A percentile compares a stretch with the other conserved stretches of the same genome.
These are phyloP conservation scores for Noctua comes DNA, from an alignment of 2,888 invertebrate genomes.

Conservation along the genomic window DNA sequence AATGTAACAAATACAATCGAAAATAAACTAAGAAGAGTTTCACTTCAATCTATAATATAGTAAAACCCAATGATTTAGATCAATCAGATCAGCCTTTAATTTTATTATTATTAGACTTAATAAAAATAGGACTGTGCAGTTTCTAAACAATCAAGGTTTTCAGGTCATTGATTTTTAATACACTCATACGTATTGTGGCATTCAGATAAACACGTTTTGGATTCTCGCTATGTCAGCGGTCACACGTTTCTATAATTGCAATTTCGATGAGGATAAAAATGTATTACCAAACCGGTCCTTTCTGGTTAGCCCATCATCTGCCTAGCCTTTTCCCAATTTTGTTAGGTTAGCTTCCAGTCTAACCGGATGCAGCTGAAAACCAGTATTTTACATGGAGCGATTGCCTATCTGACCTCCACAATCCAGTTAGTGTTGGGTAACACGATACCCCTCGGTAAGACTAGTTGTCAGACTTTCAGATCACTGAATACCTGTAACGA, in stretches of 20 bases:
- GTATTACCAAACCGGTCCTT: constrained; percentile 15
- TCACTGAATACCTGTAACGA: too few species aligned
- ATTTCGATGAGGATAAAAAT: constrained; percentile 20
- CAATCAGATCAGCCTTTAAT: neutral
- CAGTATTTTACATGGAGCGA: too few species aligned
- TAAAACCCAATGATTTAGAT: neutral
- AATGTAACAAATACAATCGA: neutral
- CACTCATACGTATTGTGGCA: neutral
- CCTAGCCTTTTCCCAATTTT: too few species aligned
- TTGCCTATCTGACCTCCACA: too few species aligned
- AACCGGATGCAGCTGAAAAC: too few species aligned
- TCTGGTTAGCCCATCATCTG: neutral
- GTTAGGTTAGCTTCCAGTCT: too few species aligned
- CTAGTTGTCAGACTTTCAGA: too few species aligned
- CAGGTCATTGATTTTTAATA: neutral
- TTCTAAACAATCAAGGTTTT: neutral
- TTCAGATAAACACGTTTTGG: neutral
- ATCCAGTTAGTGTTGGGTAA: too few species aligned
- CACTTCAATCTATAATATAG: neutral
- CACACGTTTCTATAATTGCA: constrained; percentile 14
- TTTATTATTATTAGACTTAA: neutral
- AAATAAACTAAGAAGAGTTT: neutral
- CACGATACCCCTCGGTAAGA: too few species aligned
- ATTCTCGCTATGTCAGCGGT: neutral
- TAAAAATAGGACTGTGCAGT: neutral